Evolutionary conservation across 2,888 invertebrate genomes (phyloP).

Genomic region (Drosophila prolongata): DNA sequence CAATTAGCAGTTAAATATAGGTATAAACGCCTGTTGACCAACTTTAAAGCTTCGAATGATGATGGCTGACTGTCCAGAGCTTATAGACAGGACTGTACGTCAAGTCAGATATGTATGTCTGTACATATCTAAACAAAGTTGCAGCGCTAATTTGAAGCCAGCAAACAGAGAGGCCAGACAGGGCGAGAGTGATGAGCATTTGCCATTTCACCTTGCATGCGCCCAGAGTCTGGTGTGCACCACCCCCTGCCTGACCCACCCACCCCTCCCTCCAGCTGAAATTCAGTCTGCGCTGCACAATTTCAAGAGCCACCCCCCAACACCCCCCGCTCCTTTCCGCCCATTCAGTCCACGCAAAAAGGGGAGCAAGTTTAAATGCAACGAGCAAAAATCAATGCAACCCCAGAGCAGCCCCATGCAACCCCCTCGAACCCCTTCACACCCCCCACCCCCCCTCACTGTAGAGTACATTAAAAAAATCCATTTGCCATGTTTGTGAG

Average conservation of each 20-base stretch:
- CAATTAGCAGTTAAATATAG: background rate
- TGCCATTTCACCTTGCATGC: constrained; percentile 68
- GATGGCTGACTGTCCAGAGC: background rate
- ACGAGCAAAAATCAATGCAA: constrained; percentile 78
- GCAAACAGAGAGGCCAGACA: constrained; percentile 40
- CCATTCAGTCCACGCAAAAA: constrained; percentile 44
- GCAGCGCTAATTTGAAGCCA: constrained; percentile 75
- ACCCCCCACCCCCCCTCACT: background rate
- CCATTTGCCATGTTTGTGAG: constrained; percentile 50
- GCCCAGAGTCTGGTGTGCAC: constrained; percentile 27
- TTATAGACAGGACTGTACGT: constrained; percentile 32
- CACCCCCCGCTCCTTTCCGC: background rate
- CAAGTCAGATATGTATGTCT: constrained; percentile 28
- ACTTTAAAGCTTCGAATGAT: background rate
- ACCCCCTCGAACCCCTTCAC: background rate
- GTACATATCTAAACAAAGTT: constrained; percentile 55
- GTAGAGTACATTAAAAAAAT: constrained; percentile 43
- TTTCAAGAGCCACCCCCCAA: constrained; percentile 57
- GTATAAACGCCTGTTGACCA: background rate
- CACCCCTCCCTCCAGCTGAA: constrained; percentile 26
- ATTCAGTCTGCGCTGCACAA: constrained; percentile 77
- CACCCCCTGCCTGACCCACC: background rate
- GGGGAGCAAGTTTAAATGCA: constrained; percentile 81
- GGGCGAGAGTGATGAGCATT: constrained; percentile 43
- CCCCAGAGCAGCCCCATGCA: constrained; percentile 62